Conservation (phyloP, 64 coral and sea anemone species). For the Dendronephthya gigantea region DNA sequence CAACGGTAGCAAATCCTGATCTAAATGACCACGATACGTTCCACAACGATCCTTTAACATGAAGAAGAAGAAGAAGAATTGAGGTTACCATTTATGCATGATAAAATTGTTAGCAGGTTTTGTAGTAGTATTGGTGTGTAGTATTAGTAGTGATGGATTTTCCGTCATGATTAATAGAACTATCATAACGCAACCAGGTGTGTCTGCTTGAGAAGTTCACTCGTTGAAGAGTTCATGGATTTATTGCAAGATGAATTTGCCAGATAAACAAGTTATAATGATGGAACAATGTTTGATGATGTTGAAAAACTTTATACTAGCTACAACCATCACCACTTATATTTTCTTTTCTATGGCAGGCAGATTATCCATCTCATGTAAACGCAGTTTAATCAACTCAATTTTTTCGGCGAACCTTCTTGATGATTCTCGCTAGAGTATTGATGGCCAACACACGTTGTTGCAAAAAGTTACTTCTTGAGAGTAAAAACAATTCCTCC, state of each 20-base stretch:
- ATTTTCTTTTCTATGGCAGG: not conserved
- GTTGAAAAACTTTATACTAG: not conserved
- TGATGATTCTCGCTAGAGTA: slow-evolving; percentile 68
- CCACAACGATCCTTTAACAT: slow-evolving; percentile 40
- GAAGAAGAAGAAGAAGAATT: not conserved
- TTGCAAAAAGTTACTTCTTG: slow-evolving; percentile 91
- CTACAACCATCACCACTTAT: too few species aligned
- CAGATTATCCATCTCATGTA: not conserved
- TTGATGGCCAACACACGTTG: slow-evolving; percentile 84
- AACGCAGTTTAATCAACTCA: not conserved
- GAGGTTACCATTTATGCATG: not conserved
- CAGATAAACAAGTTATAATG: too few species aligned
- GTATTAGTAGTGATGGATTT: too few species aligned
- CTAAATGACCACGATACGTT: slow-evolving; percentile 41
- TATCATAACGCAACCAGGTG: too few species aligned
- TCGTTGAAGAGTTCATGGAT: too few species aligned
- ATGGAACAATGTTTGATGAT: too few species aligned
- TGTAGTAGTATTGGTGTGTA: too few species aligned
- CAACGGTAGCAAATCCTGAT: slow-evolving; percentile 40
- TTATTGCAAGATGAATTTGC: too few species aligned
- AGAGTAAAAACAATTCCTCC: slow-evolving; percentile 69
- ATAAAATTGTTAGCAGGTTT: too few species aligned
- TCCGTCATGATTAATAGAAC: too few species aligned
- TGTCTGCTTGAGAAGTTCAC: too few species aligned
- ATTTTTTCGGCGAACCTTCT: slow-evolving; percentile 26